Evolutionary conservation across 2,888 invertebrate genomes (phyloP).

Genomic region (Oscheius sp.): DNA sequence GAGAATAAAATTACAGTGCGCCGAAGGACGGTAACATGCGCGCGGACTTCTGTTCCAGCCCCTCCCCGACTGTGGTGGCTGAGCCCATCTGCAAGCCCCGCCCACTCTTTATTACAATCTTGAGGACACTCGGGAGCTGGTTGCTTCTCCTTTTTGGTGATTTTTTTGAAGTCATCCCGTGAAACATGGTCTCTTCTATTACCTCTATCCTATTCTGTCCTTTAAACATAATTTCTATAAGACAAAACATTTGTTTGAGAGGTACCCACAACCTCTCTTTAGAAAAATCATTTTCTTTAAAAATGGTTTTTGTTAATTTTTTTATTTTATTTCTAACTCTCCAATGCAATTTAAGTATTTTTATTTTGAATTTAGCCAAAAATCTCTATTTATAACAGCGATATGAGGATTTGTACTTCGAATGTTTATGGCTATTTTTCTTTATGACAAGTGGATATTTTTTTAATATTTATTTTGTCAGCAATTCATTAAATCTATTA

Average conservation of each 20-base stretch:
- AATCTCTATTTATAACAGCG: background rate
- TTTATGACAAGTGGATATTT: background rate
- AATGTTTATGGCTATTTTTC: background rate
- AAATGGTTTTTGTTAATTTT: constrained; percentile 11
- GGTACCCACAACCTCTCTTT: background rate
- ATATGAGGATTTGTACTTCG: background rate
- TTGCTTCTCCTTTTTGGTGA: constrained; percentile 32
- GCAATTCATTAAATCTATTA: background rate
- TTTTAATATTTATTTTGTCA: constrained; percentile 3
- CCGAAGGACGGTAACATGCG: constrained; percentile 9
- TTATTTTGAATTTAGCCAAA: background rate
- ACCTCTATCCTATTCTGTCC: no score
- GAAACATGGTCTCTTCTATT: no score
- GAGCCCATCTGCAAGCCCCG: constrained; percentile 39
- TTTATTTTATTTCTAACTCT: constrained; percentile 13
- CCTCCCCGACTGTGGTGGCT: constrained; percentile 19
- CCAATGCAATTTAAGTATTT: background rate
- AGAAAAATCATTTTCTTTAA: background rate
- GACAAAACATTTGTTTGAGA: background rate
- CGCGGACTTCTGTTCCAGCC: constrained; percentile 23
- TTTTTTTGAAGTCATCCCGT: background rate
- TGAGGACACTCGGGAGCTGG: constrained; percentile 42
- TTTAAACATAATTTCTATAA: no score
- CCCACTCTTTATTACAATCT: constrained; percentile 56
- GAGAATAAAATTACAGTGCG: background rate